phyloP scores from a whole-genome alignment of 2,797 vertebrate species.

The Ptychobarbus kaznakovi region DNA sequence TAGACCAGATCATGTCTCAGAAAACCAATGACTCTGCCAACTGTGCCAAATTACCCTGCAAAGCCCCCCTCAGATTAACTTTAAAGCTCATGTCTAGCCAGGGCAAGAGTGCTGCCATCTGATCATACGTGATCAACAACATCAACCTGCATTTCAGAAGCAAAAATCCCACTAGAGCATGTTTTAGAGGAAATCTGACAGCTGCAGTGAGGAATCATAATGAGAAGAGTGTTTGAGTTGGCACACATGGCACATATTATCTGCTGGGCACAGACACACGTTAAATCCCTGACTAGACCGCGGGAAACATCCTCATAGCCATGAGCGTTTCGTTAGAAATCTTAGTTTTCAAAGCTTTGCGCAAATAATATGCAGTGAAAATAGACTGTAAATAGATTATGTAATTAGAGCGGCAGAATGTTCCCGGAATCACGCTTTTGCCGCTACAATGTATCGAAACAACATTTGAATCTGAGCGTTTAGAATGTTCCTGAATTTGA shows the following conservation, averaged over 20 bases:
- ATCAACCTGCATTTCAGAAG: background rate
- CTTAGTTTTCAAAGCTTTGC: background rate
- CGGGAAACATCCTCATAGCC: conserved; percentile 8
- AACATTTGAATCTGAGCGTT: background rate
- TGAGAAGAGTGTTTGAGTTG: conserved; percentile 1
- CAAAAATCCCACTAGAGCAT: background rate
- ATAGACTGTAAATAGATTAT: background rate
- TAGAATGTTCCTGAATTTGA: conserved; percentile 10
- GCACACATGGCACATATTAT: conserved; percentile 11
- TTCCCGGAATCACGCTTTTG: background rate
- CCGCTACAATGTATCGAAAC: background rate
- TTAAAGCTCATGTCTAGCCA: conserved; percentile 46
- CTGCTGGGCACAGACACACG: background rate
- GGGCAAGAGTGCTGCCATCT: conserved; percentile 9
- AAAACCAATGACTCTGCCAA: conserved; percentile 31
- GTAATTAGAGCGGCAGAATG: background rate
- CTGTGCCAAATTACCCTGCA: conserved; percentile 30
- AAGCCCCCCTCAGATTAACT: conserved; percentile 35
- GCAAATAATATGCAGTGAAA: background rate
- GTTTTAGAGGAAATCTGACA: background rate
- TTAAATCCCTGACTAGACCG: conserved; percentile 52
- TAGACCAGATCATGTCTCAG: background rate
- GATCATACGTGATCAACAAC: background rate
- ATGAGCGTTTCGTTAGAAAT: background rate
- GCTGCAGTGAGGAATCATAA: conserved; percentile 4